These are phyloP conservation scores for Diorhabda elongata DNA, from an alignment of 1,140 invertebrate species.

Conservation along the genomic window DNA sequence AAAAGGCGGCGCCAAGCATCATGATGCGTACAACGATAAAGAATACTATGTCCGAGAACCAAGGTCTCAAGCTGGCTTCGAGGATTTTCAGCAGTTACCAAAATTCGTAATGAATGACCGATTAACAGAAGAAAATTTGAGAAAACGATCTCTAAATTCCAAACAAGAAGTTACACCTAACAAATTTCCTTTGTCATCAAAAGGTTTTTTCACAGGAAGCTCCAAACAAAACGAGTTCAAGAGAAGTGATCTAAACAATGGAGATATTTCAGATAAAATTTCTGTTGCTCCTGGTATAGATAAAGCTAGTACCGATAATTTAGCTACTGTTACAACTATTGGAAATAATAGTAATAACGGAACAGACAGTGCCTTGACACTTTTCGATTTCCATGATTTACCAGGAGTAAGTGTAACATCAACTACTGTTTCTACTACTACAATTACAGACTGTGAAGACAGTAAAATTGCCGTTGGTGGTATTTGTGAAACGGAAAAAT, in stretches of 20 bases:
- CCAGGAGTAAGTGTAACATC: not conserved
- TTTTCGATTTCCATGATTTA: not conserved
- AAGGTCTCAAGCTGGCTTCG: not conserved
- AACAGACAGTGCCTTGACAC: not conserved
- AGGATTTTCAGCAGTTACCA: constrained; percentile 11
- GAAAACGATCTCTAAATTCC: not conserved
- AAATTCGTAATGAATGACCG: constrained; percentile 10
- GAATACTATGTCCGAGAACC: constrained; percentile 5
- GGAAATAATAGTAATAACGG: no score
- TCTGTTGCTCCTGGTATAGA: no score
- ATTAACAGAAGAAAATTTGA: constrained; percentile 6
- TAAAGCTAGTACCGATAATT: no score
- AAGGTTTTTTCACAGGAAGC: constrained; percentile 6
- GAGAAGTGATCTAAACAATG: not conserved
- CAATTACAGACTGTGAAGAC: not conserved
- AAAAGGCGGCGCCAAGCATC: not conserved
- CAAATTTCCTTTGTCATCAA: constrained; percentile 4
- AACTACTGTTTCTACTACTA: not conserved
- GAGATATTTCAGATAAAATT: no score
- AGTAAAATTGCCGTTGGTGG: not conserved
- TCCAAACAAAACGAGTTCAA: not conserved
- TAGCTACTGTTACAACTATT: no score
- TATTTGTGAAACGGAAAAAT: constrained; percentile 6
- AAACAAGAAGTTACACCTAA: not conserved
- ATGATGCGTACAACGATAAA: not conserved